Conservation (phyloP, 2,797 vertebrate genomes). For the Iguana delicatissima region DNA sequence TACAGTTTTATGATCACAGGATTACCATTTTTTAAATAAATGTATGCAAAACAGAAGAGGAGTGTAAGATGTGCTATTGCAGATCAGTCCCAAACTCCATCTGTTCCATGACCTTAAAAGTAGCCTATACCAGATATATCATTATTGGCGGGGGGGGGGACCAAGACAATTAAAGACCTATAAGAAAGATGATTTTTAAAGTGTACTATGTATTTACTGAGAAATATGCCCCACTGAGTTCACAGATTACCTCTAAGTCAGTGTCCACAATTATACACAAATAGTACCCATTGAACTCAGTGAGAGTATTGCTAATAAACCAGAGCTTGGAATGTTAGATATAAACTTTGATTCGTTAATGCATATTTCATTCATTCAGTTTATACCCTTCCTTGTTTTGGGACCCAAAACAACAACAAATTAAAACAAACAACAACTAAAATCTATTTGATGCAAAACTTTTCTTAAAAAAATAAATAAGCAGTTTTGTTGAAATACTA, state of each 20-base stretch:
- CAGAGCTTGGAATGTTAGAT: too few species aligned
- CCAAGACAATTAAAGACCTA: neutral
- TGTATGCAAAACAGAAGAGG: neutral
- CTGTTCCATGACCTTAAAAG: neutral
- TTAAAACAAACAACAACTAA: too few species aligned
- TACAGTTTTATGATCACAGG: slow-evolving; percentile 23
- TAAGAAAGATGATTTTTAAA: neutral
- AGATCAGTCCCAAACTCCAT: slow-evolving; percentile 4
- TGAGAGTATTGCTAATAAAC: neutral
- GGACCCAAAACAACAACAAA: too few species aligned
- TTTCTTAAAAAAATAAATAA: too few species aligned
- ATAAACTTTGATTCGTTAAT: too few species aligned
- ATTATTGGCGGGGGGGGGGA: neutral
- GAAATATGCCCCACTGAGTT: neutral
- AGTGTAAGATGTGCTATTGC: neutral
- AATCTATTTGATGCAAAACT: too few species aligned
- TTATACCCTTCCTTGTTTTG: too few species aligned
- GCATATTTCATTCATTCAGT: too few species aligned
- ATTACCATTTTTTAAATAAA: slow-evolving; percentile 23
- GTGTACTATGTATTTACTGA: neutral
- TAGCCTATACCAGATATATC: neutral
- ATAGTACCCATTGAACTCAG: neutral
- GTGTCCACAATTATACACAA: neutral
- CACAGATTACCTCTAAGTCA: neutral
- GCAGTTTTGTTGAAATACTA: too few species aligned